phyloP scores from a whole-genome alignment of 2,113 vertebrate species.

The Festucalex cinctus region DNA sequence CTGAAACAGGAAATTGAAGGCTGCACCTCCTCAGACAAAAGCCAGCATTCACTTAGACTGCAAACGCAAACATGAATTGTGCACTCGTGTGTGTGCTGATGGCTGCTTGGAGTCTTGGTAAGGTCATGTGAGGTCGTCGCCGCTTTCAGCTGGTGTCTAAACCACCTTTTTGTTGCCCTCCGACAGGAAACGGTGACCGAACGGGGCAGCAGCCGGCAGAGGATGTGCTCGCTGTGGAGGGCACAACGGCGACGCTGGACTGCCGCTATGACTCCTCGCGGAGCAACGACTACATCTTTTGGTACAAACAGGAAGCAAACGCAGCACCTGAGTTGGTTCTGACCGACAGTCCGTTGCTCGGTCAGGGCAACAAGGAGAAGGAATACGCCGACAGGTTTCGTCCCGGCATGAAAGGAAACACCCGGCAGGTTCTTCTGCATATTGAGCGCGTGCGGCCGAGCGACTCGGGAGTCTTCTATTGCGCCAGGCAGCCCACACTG shows the following conservation, averaged over 20 bases:
- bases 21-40: neutral
- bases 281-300: neutral
- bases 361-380: neutral
- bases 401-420: neutral
- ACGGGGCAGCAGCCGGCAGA: neutral
- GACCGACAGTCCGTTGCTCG: neutral
- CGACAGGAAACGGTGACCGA: neutral
- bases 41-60: neutral
- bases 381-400: neutral
- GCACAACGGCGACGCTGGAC: neutral
- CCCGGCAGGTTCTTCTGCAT: neutral
- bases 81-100: neutral
- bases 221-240: neutral
- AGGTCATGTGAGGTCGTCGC: neutral
- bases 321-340: neutral
- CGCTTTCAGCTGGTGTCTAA: neutral
- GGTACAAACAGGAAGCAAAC: neutral
- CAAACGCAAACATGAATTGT: neutral
- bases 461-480: neutral
- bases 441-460: neutral
- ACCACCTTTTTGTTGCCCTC: neutral
- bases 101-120: conserved; percentile 6
- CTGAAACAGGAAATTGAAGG: neutral
- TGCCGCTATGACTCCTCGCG: neutral
- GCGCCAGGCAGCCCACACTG: neutral